phyloP scores from a whole-genome alignment of 37 sponge, comb jelly and placozoan genomes.

The Amphimedon queenslandica region DNA sequence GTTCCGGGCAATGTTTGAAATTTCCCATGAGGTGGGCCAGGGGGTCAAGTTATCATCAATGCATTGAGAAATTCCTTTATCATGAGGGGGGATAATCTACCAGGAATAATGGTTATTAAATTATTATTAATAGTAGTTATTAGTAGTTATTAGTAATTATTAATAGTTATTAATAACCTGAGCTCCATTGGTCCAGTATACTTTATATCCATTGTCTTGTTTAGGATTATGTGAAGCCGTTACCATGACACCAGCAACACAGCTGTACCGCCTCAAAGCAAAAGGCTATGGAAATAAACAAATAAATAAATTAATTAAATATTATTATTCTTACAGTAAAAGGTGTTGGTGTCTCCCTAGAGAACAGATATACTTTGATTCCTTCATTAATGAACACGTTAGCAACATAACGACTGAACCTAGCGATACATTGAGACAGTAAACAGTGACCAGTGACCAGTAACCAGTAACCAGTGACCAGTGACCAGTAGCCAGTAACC shows the following conservation, averaged over 20 bases:
- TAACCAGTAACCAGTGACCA: too few relatives aligned
- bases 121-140: not conserved
- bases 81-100: conserved; percentile 94
- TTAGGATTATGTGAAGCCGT: conserved; percentile 99
- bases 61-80: conserved; percentile 60
- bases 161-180: conserved; percentile 42
- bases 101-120: not conserved
- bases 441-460: too few relatives aligned
- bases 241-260: conserved; percentile 89
- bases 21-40: conserved; percentile 84
- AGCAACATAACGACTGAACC: conserved; percentile 85
- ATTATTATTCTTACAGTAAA: conserved; percentile 61
- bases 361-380: conserved; percentile 90
- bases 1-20: conserved; percentile 4
- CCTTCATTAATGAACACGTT: conserved; percentile 73
- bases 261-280: conserved; percentile 65
- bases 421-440: conserved; percentile 2
- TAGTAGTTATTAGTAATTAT: not conserved
- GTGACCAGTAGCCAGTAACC: not conserved
- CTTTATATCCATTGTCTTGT: conserved; percentile 98
- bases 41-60: conserved; percentile 78
- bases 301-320: not conserved
- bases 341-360: conserved; percentile 84
- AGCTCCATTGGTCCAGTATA: conserved; percentile 98
- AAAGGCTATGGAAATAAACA: conserved; percentile 60